Base-by-base conservation (phyloP, 2,888 invertebrate species). In the Labia minor region DNA sequence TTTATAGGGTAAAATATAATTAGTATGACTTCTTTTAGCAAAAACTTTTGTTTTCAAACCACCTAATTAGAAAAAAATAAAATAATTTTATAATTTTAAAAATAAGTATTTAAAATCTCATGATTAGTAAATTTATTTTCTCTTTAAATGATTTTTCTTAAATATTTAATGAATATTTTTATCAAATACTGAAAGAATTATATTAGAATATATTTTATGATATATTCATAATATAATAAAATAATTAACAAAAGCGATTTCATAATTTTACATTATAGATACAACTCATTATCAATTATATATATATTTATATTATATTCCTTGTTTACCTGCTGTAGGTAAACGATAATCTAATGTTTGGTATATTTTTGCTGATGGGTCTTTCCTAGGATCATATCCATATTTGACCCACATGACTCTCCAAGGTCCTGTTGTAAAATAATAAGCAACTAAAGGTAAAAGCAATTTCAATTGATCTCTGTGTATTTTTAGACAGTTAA, bases 351-450 rank as follows among this genome's bases (percentile, higher is more conserved):
- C 95, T 68, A 96, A 80, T 1, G 89, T 89, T 79, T 99, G 98
- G 76, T 92, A 96, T 66, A 86, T 85, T 72, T 92, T 86, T 1
- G 95, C 83, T 1, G 80, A 79, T 2, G 88, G 86, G 70, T 92
- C 86, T 72, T 85, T 87, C 21, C 92, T 82, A 0, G 98, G 97
- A 79, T 99, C 95, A 75, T 92, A 97, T 0, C 96, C 96, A 74
- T 88, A 88, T 72, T 83, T 85, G 0, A 93, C 87, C 92, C 97
- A 99, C 75, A 92, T 83, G 66, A 88, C 85, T 70, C 95, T 83
- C 95, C 96, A 99, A 0, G 96, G 98, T 0, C 99, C 98, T 69
- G 86, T 89, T 66, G 84, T 82, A 77, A 90, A 92, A 75, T 93
- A 92, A 76, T 92, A 90, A 0, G 93, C 92, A 1, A 92, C 78